These are phyloP conservation scores for Hyaena hyaena DNA, from an alignment of 2,113 vertebrate genomes.

Conservation along the genomic window DNA sequence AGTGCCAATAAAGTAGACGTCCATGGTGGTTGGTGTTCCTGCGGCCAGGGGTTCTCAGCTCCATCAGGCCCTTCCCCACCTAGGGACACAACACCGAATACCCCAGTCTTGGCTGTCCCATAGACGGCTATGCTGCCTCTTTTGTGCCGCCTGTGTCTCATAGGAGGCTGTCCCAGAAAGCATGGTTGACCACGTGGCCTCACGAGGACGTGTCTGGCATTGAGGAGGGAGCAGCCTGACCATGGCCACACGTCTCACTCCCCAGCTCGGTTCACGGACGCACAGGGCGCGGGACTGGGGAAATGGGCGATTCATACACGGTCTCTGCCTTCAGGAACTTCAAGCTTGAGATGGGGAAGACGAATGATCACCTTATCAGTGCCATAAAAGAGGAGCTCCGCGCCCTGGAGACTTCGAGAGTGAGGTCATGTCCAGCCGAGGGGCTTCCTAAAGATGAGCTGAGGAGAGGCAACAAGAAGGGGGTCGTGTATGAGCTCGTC, in stretches of 20 bases:
- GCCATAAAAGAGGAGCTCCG: not conserved
- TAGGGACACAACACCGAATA: too few relatives aligned
- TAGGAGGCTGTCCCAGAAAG: not conserved
- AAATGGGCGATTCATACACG: accelerated
- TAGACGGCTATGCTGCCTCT: too few relatives aligned
- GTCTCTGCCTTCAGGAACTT: not conserved
- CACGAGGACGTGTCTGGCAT: accelerated
- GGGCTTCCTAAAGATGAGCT: not conserved
- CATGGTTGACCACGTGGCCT: not conserved
- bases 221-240: not conserved
- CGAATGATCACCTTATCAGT: not conserved
- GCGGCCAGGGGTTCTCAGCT: not conserved
- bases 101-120: too few relatives aligned
- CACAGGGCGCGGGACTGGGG: not conserved
- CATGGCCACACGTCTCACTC: not conserved
- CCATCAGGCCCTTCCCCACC: not conserved
- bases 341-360: not conserved
- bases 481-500: not conserved
- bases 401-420: accelerated
- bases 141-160: too few relatives aligned
- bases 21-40: too few relatives aligned
- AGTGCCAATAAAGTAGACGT: not conserved
- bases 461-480: accelerated
- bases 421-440: accelerated
- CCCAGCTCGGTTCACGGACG: not conserved